phyloP scores from a whole-genome alignment of 1,140 invertebrate species.

The Probaryconus sp. region DNA sequence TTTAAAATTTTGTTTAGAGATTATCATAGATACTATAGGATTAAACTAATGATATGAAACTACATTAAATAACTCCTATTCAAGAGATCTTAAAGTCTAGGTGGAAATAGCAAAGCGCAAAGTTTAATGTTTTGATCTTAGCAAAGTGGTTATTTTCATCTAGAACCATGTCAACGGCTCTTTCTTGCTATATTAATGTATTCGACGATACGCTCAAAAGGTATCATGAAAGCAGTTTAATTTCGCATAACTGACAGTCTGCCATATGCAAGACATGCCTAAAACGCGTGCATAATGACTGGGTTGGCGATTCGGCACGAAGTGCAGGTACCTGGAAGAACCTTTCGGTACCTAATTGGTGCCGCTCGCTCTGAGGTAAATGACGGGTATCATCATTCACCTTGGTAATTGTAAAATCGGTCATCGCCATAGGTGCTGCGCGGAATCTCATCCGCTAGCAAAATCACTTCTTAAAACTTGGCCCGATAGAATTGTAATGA shows the following conservation, averaged over 20 bases:
- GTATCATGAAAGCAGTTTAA: slow-evolving; percentile 34
- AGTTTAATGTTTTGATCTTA: no score
- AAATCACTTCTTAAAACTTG: no score
- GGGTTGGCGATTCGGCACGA: slow-evolving; percentile 63
- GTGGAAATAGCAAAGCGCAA: no score
- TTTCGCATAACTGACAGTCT: slow-evolving; percentile 67
- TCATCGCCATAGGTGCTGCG: slow-evolving; percentile 51
- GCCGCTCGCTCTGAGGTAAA: slow-evolving; percentile 62
- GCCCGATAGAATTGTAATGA: no score
- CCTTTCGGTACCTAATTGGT: slow-evolving; percentile 62
- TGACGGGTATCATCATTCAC: slow-evolving; percentile 63
- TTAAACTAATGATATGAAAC: no score
- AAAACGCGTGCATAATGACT: slow-evolving; percentile 68
- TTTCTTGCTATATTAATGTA: slow-evolving; percentile 1
- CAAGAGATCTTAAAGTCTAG: no score
- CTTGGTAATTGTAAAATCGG: slow-evolving; percentile 33
- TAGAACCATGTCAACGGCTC: slow-evolving; percentile 37
- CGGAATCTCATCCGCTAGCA: slow-evolving; percentile 25
- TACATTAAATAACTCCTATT: no score
- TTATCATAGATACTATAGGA: no score
- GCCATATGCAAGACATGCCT: slow-evolving; percentile 32
- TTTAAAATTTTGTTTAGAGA: no score
- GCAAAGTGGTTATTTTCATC: no score
- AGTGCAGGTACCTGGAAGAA: slow-evolving; percentile 37
- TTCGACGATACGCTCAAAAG: slow-evolving; percentile 8